Evolutionary conservation across 2,797 vertebrate genomes (phyloP), one percentile per base, ranked within the genome.

Genomic region (Eulemur coronatus): DNA sequence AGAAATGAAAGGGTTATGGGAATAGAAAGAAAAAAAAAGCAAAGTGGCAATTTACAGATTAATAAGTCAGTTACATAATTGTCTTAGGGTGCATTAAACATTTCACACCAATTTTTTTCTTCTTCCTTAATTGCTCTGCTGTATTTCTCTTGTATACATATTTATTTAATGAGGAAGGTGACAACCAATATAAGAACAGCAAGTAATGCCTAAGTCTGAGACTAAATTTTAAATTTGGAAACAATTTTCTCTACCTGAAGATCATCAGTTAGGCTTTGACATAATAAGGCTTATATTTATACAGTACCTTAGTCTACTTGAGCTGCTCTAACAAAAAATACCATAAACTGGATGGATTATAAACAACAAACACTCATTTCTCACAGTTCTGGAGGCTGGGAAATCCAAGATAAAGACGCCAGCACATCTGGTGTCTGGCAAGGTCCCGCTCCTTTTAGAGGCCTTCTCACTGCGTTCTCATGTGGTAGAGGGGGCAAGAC

Each of bases 191-290:
- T 57, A 70, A 95, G 57, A 7, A 73, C 17, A 79, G 35, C 18
- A 48, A 81, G 28, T 59, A 96, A 84, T 59, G 6, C 0, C 0
- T 61, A 89, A 93, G 8, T 18, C 46, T 96, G 48, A 84, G 30
- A 85, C 15, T 80, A 78, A 76, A 82, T 72, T 81, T 91, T 85
- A 92, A 97, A 91, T 86, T 67, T 82, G 70, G 41, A 61, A 88
- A 95, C 89, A 72, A 72, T 46, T 84, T 43, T 63, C 30, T 85
- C 28, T 82, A 75, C 15, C 26, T 87, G 10, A 69, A 84, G 26
- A 14, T 93, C 26, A 92, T 69, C 9, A 10, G 1, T 28, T n/a
- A 79, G 33, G 3, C 33, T 85, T 95, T 88, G 18, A 48, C 55
- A 89, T 22, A 91, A 87, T 5, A 79, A 18, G 9, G 79, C 17